A percentile compares a stretch with the other conserved stretches of the same genome.
Evolutionary conservation across 2,888 invertebrate genomes (phyloP).

Genomic region (Nemotelus nigrinus): DNA sequence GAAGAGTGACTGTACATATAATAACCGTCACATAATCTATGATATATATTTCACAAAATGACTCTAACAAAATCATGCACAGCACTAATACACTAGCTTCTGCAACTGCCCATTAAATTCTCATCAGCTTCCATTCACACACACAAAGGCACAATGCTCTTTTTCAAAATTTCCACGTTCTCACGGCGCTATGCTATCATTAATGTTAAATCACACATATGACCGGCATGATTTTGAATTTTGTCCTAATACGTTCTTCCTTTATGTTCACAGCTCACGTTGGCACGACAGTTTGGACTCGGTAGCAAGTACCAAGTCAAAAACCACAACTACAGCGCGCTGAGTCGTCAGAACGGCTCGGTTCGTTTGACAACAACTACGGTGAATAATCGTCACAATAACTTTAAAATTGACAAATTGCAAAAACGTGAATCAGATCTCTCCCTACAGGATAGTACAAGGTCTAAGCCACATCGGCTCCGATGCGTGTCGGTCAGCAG

Average conservation of each 20-base stretch:
- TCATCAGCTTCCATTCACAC: no score
- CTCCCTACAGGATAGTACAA: slow-evolving; percentile 60
- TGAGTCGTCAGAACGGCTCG: slow-evolving; percentile 62
- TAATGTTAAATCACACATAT: no score
- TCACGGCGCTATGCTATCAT: no score
- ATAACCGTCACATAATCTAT: no score
- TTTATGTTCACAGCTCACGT: slow-evolving; percentile 57
- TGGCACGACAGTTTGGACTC: slow-evolving; percentile 62
- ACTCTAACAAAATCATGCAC: no score
- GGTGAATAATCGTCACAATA: slow-evolving; percentile 61
- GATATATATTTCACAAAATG: no score
- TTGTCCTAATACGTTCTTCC: background rate
- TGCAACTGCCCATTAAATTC: no score
- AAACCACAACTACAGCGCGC: slow-evolving; percentile 61
- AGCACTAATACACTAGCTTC: no score
- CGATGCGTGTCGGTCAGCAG: slow-evolving; percentile 60
- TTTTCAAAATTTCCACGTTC: no score
- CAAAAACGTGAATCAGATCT: slow-evolving; percentile 62
- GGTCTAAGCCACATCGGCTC: slow-evolving; percentile 56
- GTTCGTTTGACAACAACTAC: slow-evolving; percentile 60
- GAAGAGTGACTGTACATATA: no score
- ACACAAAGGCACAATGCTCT: no score
- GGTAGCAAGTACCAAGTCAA: slow-evolving; percentile 58
- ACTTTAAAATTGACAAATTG: slow-evolving; percentile 60
- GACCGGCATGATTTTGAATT: no score